Evolutionary conservation across 2,797 vertebrate species (phyloP), one percentile per base, ranked within the genome.

Genomic region (Trematomus bernacchii): DNA sequence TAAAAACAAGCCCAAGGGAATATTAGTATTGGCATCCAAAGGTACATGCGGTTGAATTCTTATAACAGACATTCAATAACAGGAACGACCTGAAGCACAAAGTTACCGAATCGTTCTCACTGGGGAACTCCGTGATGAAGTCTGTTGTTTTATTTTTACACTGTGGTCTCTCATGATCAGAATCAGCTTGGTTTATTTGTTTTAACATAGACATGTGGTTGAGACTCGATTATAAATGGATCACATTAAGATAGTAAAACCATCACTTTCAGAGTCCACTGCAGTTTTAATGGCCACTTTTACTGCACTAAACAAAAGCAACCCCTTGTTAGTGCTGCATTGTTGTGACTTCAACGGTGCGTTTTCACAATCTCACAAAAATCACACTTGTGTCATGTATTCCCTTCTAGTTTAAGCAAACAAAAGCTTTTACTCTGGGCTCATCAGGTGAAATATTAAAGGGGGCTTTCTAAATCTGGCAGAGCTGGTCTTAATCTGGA

Each of bases 71-170:
- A 47, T 72, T 54, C 3, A 69, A 10, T 55, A 10, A 73, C 37
- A 10, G 52, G 60, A 73, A 73, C 11, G 33, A 50, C 21, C 1
- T 44, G 6, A 67, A 30, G 6, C 40, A 30, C 23, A 6, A 10
- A 19, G 10, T 10, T 3, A 54, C 13, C 46, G 6, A 47, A 40
- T 15, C 44, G 16, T 10, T 30, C 6, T 51, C 27, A 66, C 50
- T 5, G 77, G 77, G 82, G 46, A 80, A 77, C 10, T 70, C 77
- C 69, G 4, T 19, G 10, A 8, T 18, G 13, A 51, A 1, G 11
- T 16, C 1, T 5, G 16, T 14, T 0, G 12, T 72, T 76, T 70
- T 61, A 5, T 53, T 80, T 73, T 77, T 62, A 67, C 55, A 50
- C 50, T 10, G 5, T 13, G 10, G 7, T 9, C 47, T 79, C 10